Conservation (phyloP, 2,888 invertebrate species). For the Eupithecia subumbrata region DNA sequence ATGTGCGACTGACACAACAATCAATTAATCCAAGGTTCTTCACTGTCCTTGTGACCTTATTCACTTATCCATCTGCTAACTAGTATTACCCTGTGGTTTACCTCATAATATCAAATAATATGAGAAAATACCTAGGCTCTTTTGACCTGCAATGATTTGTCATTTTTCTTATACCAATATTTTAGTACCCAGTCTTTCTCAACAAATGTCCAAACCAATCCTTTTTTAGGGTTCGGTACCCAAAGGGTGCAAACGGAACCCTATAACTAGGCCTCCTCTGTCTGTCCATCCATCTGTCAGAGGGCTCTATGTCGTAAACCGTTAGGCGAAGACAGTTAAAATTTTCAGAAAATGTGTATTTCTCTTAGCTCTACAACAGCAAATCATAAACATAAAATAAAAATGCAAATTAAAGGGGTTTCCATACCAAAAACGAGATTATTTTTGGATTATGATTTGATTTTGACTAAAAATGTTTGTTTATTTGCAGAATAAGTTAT, state of each 20-base stretch:
- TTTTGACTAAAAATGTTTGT: conserved; percentile 8
- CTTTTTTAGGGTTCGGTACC: no score
- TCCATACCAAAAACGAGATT: no score
- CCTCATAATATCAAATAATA: not conserved
- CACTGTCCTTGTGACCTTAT: conserved; percentile 35
- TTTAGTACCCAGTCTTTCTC: not conserved
- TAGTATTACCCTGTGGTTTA: not conserved
- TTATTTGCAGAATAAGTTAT: conserved; percentile 50
- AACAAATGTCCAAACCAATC: not conserved
- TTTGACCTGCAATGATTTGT: not conserved
- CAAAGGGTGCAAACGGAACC: no score
- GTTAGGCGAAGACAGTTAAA: no score
- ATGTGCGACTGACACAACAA: conserved; percentile 36
- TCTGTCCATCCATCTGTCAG: no score
- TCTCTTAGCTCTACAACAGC: no score
- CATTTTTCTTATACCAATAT: not conserved
- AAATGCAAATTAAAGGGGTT: no score
- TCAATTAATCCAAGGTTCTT: conserved; percentile 51
- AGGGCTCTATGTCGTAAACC: no score
- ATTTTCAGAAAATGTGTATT: no score
- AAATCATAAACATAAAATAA: no score
- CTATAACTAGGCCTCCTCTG: no score
- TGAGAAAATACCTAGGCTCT: not conserved
- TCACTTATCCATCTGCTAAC: conserved; percentile 26
- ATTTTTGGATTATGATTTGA: not conserved